Evolutionary conservation across 2,888 invertebrate species (phyloP).

Genomic region (Caenorhabditis plicata): DNA sequence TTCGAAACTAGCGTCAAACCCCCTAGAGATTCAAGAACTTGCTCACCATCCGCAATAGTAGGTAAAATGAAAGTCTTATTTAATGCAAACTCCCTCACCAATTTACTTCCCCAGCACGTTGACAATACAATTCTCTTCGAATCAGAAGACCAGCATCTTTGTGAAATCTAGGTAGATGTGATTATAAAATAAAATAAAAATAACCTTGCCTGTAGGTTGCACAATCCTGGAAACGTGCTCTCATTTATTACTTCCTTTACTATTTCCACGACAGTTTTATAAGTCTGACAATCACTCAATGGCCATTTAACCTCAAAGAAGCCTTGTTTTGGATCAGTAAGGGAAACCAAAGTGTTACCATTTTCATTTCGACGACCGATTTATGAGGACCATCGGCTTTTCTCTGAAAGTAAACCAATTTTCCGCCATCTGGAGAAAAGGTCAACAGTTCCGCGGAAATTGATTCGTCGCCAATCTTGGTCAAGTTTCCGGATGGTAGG

Average conservation of each 20-base stretch:
- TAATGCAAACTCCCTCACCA: too few species aligned
- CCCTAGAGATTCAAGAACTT: too few species aligned
- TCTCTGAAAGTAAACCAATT: conserved; percentile 42
- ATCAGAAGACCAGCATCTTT: conserved; percentile 54
- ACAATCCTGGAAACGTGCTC: conserved; percentile 29
- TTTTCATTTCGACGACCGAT: conserved; percentile 43
- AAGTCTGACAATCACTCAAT: conserved; percentile 11
- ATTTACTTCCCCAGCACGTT: conserved; percentile 48
- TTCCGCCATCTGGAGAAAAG: conserved; percentile 51
- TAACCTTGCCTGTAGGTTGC: conserved; percentile 6
- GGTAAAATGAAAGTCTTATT: too few species aligned
- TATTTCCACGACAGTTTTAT: conserved; percentile 38
- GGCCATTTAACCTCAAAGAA: conserved; percentile 44
- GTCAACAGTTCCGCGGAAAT: conserved; percentile 32
- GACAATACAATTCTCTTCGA: conserved; percentile 44
- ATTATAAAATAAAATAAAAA: too few species aligned
- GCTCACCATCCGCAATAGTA: too few species aligned
- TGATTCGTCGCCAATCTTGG: conserved; percentile 25
- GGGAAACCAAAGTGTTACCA: too few species aligned
- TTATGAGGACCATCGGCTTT: conserved; percentile 54
- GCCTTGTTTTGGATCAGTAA: too few species aligned
- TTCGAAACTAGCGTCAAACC: too few species aligned
- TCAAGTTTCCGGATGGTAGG: conserved; percentile 35
- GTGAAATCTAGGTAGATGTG: too few species aligned
- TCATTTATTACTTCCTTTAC: conserved; percentile 14